Evolutionary conservation across 2,888 invertebrate genomes (phyloP), one percentile per base, ranked within the genome.

Genomic region (Vanessa cardui): DNA sequence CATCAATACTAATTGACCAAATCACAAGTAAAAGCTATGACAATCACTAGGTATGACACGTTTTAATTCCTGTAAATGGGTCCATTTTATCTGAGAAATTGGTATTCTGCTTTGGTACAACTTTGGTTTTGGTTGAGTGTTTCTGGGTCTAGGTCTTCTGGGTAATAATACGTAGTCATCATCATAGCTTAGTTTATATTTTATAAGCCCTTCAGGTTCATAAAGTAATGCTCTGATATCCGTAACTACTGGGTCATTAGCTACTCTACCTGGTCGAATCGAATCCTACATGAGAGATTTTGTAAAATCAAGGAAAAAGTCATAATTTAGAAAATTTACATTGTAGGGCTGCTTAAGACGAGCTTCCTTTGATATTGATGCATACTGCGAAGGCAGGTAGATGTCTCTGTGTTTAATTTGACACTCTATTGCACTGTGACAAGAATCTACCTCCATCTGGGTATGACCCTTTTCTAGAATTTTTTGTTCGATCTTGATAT

Each of bases 391-490:
- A 15, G 46, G 46, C 46, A 46, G 46, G 46, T 46, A 46, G 46
- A 46, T 46, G 46, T 46, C 46, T 46, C 46, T 46, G 8, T 46
- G 12, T 46, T 46, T 46, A 15, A 46, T 46, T 46, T 46, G 46
- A 46, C 46, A 46, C 46, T 46, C 46, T 46, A 46, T 46, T 46
- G 46, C 46, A 46, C 46, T 46, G 16, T 46, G 46, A 46, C 46
- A 46, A 46, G 46, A 46, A 46, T 46, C 46, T 46, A 46, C 46
- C 46, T 46, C 15, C 46, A 46, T 46, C 46, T 12, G 46, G 15
- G 46, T 46, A 46, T 12, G 46, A 46, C 46, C 46, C 46, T 46
- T 46, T 46, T 46, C 46, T 15, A 46, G 46, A 46, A 46, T 46
- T 46, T 46, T 46, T 46, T 46, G 12, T 12, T 12, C 16, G 46